These are phyloP conservation scores for Pygathrix nemaeus DNA, from an alignment of 2,113 vertebrate genomes.

Conservation along the genomic window DNA sequence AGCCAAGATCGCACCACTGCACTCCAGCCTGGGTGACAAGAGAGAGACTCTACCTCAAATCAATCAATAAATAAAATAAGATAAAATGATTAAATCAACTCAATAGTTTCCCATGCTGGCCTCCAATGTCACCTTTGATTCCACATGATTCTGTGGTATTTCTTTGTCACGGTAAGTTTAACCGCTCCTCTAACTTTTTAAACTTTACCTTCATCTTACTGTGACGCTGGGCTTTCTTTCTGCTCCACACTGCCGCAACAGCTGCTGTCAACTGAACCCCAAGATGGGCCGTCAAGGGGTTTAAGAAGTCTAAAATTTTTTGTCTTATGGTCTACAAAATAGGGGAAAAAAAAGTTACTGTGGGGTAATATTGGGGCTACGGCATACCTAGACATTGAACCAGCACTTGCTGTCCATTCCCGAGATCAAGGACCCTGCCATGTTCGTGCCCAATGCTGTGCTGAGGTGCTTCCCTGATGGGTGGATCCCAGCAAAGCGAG, in stretches of 20 bases:
- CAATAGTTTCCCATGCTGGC: fast-evolving
- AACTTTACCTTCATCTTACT: slow-evolving; percentile 90
- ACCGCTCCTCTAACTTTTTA: fast-evolving
- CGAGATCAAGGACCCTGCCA: fast-evolving
- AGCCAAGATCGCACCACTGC: background rate
- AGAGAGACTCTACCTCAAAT: too few relatives aligned
- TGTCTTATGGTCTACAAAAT: slow-evolving; percentile 89
- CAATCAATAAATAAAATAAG: background rate
- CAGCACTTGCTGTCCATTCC: fast-evolving
- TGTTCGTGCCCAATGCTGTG: fast-evolving
- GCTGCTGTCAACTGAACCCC: slow-evolving; percentile 93
- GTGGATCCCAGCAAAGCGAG: too few relatives aligned
- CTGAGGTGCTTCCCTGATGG: background rate
- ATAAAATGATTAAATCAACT: background rate
- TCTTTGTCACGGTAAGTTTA: background rate
- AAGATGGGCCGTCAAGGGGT: slow-evolving; percentile 90
- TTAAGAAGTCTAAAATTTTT: slow-evolving; percentile 93
- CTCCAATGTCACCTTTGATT: background rate
- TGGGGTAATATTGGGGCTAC: background rate
- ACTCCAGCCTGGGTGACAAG: background rate
- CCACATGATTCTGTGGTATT: fast-evolving
- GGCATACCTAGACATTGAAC: fast-evolving
- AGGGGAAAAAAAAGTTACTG: background rate
- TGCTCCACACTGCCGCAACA: slow-evolving; percentile 93
- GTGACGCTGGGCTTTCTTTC: slow-evolving; percentile 87